These are phyloP conservation scores for Pseudococcus jackbeardsleyi DNA, from an alignment of 2,888 invertebrate genomes.

Conservation along the genomic window DNA sequence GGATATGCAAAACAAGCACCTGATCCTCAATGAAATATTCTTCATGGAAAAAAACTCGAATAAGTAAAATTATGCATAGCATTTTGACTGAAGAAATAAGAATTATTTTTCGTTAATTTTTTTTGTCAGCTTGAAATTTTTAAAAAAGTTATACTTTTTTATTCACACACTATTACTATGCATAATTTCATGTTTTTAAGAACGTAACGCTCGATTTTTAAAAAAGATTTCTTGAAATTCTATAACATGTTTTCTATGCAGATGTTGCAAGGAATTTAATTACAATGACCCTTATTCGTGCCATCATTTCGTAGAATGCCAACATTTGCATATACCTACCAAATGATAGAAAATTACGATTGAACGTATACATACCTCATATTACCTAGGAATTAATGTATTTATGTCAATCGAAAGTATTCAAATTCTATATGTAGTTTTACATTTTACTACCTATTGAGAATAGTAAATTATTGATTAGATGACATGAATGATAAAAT, in stretches of 20 bases:
- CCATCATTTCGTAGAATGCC: conserved; percentile 8
- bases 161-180: background rate
- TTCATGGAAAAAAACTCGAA: background rate
- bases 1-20: conserved; percentile 75
- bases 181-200: background rate
- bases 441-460: background rate
- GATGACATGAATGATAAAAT: too few species aligned
- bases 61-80: background rate
- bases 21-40: conserved; percentile 66
- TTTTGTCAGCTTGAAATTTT: background rate
- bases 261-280: background rate
- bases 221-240: too few species aligned
- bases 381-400: background rate
- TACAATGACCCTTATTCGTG: background rate
- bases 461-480: too few species aligned
- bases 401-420: background rate
- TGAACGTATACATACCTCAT: background rate
- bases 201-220: background rate
- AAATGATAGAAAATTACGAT: background rate
- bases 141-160: background rate
- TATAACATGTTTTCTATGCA: background rate
- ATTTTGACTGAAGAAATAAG: background rate
- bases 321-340: conserved; percentile 13
- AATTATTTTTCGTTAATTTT: background rate
- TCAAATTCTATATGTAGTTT: background rate